A percentile compares a stretch with the other conserved stretches of the same genome.
These are phyloP conservation scores for Mystacornis crossleyi DNA, from an alignment of 2,113 vertebrate species.

Conservation along the genomic window DNA sequence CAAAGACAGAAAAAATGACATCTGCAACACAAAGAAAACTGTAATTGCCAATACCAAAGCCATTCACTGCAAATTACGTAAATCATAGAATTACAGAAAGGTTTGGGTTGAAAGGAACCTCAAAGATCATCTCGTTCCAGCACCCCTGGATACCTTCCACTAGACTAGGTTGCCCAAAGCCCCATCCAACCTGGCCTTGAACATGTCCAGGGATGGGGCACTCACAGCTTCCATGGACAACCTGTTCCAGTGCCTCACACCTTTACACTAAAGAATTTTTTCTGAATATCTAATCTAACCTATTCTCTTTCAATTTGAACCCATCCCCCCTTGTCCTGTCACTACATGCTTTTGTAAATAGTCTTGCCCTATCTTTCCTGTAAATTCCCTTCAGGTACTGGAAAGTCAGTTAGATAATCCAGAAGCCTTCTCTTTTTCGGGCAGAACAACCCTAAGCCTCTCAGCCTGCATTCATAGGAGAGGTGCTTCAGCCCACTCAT, in stretches of 20 bases:
- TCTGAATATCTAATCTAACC: background rate
- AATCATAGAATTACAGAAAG: background rate
- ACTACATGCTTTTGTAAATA: background rate
- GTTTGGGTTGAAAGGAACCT: background rate
- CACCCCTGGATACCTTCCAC: background rate
- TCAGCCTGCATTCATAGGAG: background rate
- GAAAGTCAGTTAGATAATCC: background rate
- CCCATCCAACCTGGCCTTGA: background rate
- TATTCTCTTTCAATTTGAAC: background rate
- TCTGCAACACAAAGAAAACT: background rate
- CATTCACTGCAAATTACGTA: background rate
- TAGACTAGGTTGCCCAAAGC: background rate
- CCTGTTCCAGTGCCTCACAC: background rate
- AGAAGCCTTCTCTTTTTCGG: rapidly evolving
- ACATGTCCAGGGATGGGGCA: background rate
- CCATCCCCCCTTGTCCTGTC: background rate
- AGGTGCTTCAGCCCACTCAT: background rate
- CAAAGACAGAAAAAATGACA: background rate
- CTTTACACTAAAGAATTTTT: background rate
- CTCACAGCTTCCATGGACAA: background rate
- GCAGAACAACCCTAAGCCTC: background rate
- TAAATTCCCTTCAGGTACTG: background rate
- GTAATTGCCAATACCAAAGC: background rate
- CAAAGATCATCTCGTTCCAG: background rate
- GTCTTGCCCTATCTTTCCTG: background rate